phyloP scores from a whole-genome alignment of 2,113 vertebrate species.

The Empidonax traillii region DNA sequence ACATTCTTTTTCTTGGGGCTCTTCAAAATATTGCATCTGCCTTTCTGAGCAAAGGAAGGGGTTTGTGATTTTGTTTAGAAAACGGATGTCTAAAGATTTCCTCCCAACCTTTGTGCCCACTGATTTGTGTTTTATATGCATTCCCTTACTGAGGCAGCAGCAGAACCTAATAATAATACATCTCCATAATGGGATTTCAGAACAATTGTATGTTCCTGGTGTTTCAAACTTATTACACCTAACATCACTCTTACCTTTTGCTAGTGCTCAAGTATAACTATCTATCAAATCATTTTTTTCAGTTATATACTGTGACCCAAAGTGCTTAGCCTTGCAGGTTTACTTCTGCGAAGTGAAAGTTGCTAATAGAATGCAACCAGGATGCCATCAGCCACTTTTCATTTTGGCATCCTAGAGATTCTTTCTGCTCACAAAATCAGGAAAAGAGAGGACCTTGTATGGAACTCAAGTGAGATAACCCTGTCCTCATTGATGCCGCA shows the following conservation, averaged over 20 bases:
- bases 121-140: conserved; percentile 23
- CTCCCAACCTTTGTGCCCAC: background rate
- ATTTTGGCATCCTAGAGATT: background rate
- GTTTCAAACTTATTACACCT: conserved; percentile 23
- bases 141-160: conserved; percentile 2
- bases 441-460: background rate
- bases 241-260: background rate
- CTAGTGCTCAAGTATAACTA: background rate
- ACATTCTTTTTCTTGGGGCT: conserved; percentile 20
- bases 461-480: background rate
- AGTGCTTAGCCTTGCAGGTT: background rate
- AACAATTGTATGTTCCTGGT: conserved; percentile 6
- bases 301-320: background rate
- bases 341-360: background rate
- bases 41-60: background rate
- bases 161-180: conserved; percentile 41
- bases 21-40: conserved; percentile 47
- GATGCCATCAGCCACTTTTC: background rate
- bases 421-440: background rate
- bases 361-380: background rate
- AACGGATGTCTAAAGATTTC: background rate
- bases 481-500: background rate
- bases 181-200: conserved; percentile 29
- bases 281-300: background rate
- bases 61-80: conserved; percentile 52